phyloP scores from a whole-genome alignment of 2,888 invertebrate genomes.

The Elmis aenea region DNA sequence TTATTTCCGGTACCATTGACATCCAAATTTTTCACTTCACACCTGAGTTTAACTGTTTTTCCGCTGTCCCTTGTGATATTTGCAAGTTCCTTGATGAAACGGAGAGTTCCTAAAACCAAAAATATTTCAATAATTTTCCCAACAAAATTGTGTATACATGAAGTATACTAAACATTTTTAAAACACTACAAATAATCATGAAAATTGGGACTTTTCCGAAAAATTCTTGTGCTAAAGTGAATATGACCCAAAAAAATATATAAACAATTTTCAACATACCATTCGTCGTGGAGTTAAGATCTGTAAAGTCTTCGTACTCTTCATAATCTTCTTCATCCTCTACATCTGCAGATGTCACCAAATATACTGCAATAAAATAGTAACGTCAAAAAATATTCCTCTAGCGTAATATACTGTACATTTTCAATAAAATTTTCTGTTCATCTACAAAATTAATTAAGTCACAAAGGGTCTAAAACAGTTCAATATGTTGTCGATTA shows the following conservation, averaged over 20 bases:
- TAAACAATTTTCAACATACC: too few relatives aligned
- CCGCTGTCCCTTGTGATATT: constrained; percentile 58
- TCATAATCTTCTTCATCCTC: constrained; percentile 35
- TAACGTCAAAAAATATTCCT: constrained; percentile 3
- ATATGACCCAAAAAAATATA: too few relatives aligned
- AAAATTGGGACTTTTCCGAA: too few relatives aligned
- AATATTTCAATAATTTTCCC: constrained; percentile 5
- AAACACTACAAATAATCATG: too few relatives aligned
- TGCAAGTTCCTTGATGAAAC: constrained; percentile 49
- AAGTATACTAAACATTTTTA: too few relatives aligned
- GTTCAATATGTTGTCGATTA: too few relatives aligned
- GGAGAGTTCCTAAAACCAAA: constrained; percentile 46
- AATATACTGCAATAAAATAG: constrained; percentile 35
- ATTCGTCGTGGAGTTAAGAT: constrained; percentile 37
- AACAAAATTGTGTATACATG: too few relatives aligned
- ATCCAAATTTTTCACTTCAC: constrained; percentile 53
- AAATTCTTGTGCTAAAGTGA: too few relatives aligned
- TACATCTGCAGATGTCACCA: constrained; percentile 31
- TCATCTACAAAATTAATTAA: too few relatives aligned
- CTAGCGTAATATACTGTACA: too few relatives aligned
- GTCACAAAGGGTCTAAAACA: too few relatives aligned
- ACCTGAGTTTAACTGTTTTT: constrained; percentile 56
- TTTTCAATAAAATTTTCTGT: too few relatives aligned
- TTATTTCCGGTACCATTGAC: constrained; percentile 49
- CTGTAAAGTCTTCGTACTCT: constrained; percentile 34